Evolutionary conservation across 1,140 invertebrate genomes (phyloP).

Genomic region (Hyles vespertilio): DNA sequence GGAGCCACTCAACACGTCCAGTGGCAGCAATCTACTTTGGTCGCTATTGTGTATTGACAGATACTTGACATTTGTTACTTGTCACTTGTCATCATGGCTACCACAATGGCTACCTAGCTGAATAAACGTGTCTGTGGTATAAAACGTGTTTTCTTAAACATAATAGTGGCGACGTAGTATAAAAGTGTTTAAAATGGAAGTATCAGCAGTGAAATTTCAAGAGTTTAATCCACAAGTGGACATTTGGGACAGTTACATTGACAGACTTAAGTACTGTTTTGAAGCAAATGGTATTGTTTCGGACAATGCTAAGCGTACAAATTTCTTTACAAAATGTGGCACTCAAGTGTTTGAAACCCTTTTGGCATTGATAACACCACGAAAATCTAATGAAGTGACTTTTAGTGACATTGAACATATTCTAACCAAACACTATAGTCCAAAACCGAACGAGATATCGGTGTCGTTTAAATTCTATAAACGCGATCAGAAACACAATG

Average conservation of each 20-base stretch:
- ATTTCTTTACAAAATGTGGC: slow-evolving; percentile 32
- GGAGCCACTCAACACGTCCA: too few species aligned
- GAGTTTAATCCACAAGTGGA: slow-evolving; percentile 20
- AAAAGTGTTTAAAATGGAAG: slow-evolving; percentile 17
- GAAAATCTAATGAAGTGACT: slow-evolving; percentile 21
- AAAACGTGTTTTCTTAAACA: slow-evolving; percentile 3
- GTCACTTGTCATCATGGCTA: too few species aligned
- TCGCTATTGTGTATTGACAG: too few species aligned
- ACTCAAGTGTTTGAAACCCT: slow-evolving; percentile 25
- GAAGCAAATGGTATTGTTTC: slow-evolving; percentile 22
- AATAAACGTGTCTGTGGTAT: too few species aligned
- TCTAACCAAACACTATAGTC: slow-evolving; percentile 29
- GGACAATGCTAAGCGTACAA: slow-evolving; percentile 21
- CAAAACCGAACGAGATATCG: slow-evolving; percentile 31
- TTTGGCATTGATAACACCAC: slow-evolving; percentile 19
- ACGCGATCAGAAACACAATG: too few species aligned
- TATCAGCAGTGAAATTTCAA: slow-evolving; percentile 7
- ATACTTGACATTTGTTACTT: too few species aligned
- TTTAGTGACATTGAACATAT: slow-evolving; percentile 17
- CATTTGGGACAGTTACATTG: slow-evolving; percentile 27
- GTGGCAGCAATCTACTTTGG: too few species aligned
- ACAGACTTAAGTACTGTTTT: slow-evolving; percentile 27
- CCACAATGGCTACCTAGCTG: too few species aligned
- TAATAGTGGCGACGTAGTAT: slow-evolving; percentile 20
- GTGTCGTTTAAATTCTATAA: too few species aligned